Conservation (phyloP, 2,113 vertebrate genomes). For the Opisthocomus hoazin region DNA sequence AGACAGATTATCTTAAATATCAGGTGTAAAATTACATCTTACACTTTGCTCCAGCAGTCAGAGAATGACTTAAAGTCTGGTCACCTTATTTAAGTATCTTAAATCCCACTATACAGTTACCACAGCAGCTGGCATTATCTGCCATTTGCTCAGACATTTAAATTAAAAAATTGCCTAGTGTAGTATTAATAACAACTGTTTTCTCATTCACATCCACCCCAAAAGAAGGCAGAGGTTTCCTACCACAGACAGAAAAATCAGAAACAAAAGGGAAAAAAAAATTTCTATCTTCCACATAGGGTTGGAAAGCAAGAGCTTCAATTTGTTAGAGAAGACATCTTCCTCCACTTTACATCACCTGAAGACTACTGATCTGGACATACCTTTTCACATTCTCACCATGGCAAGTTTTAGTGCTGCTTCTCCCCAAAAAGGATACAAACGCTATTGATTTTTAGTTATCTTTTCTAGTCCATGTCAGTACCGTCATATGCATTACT, state of each 20-base stretch:
- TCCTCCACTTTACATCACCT: neutral
- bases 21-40: conserved; percentile 31
- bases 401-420: neutral
- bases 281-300: neutral
- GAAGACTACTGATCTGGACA: neutral
- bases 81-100: neutral
- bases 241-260: neutral
- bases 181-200: neutral
- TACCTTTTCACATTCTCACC: conserved; percentile 8
- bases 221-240: neutral
- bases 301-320: neutral
- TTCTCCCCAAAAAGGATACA: neutral
- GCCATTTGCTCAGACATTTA: neutral
- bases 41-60: neutral
- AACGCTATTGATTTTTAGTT: neutral
- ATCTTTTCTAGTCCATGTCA: neutral
- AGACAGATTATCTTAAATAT: conserved; percentile 31
- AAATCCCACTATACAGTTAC: conserved; percentile 1
- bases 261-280: neutral
- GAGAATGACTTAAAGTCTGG: neutral
- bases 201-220: neutral
- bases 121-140: neutral
- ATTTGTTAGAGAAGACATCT: neutral
- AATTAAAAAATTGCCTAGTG: neutral
- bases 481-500: neutral